Evolutionary conservation across 2,113 vertebrate species (phyloP), one percentile per base, ranked within the genome.

Genomic region (Hippocampus comes): DNA sequence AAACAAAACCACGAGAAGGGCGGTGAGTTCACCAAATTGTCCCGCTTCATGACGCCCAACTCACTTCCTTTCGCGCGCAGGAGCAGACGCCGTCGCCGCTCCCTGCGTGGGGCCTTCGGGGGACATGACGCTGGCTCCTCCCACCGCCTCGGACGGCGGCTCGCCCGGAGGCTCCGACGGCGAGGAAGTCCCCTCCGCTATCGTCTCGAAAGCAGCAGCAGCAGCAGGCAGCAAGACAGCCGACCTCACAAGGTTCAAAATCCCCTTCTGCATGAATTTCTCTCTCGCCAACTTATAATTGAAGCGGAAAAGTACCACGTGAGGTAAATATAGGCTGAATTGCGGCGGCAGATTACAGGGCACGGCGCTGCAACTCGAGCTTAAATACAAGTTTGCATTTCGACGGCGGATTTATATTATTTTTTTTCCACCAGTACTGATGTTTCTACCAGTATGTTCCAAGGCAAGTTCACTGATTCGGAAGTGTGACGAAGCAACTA

Each of bases 81-180:
- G 1, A 20, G 49, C 11, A 2, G 60, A 3, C 81, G 93, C 43
- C 14, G 83, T 86, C 63, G 3, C 88, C 2, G 78, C 92, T 2
- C 90, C 93, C 0, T 91, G 91, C 0, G 82, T 81, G 10, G 93
- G 93, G 91, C 91, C 91, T 3, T 87, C 80, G 38, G 92, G 90
- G 11, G 90, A 92, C 51, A 71, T 87, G 0, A 88, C 84, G 70
- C 94, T 93, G 67, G 90, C 91, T 0, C 93, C 95, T 0, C 82
- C 92, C 27, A 86, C 89, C 70, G 93, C 91, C 56, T 91, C 94
- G 0, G 95, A 95, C 91, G 93, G 94, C 89, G 94, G 94, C 89
- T 95, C 94, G 76, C 94, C 94, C 0, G 94, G 92, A 0, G 94
- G 93, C 57, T 95, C 94, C 0, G 91, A 93, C 84, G 93, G 94